Evolutionary conservation across 2,113 vertebrate species (phyloP).

Genomic region (Azemiops feae): DNA sequence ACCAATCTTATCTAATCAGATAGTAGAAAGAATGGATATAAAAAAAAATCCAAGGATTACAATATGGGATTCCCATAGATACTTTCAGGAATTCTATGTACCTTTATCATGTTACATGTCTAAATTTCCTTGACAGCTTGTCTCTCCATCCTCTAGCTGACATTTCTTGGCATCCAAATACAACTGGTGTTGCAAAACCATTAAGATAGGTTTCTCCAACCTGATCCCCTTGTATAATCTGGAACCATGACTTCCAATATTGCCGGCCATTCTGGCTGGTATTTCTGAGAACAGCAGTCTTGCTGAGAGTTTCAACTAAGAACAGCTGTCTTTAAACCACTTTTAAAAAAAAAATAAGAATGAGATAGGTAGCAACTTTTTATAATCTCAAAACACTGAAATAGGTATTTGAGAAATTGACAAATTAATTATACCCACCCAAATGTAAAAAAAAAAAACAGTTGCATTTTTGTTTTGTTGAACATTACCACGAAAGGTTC

Average conservation of each 20-base stretch:
- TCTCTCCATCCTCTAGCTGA: neutral
- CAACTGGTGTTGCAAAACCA: neutral
- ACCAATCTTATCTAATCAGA: neutral
- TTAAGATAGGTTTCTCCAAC: neutral
- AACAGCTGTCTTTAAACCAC: neutral
- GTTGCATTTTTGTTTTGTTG: neutral
- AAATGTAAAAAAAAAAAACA: constrained; percentile 21
- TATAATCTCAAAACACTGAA: constrained; percentile 26
- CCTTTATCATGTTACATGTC: neutral
- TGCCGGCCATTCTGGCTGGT: neutral
- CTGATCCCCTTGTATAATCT: neutral
- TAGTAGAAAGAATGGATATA: neutral
- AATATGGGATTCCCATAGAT: neutral
- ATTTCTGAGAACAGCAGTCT: neutral
- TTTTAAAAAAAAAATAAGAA: constrained; percentile 25
- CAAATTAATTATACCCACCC: constrained; percentile 3
- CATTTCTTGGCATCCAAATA: neutral
- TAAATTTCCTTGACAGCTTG: neutral
- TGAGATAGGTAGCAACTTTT: constrained; percentile 24
- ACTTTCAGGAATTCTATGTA: neutral
- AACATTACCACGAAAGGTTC: neutral
- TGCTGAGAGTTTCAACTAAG: neutral
- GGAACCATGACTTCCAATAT: neutral
- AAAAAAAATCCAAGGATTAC: neutral
- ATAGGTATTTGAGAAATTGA: constrained; percentile 41